Evolutionary conservation across 2,113 vertebrate genomes (phyloP).

Genomic region (Eudyptes chrysolophus): DNA sequence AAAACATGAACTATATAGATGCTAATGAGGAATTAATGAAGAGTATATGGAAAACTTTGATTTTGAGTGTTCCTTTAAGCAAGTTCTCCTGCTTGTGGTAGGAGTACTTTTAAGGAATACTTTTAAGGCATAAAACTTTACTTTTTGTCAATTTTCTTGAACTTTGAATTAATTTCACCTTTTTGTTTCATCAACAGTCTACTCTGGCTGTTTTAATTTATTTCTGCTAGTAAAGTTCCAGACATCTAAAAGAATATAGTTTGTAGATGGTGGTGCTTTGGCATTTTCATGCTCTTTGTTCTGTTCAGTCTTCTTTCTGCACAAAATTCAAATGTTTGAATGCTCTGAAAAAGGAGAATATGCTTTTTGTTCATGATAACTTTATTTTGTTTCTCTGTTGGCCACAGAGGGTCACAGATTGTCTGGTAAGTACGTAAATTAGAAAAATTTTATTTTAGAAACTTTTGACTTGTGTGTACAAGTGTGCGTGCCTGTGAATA

Average conservation of each 20-base stretch:
- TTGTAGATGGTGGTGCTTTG: not conserved
- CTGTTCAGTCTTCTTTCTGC: not conserved
- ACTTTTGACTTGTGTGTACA: not conserved
- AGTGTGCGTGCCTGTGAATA: not conserved
- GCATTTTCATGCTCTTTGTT: not conserved
- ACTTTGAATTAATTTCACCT: not conserved
- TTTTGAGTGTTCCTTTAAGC: not conserved
- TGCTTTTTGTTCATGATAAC: slow-evolving; percentile 17
- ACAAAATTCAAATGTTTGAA: not conserved
- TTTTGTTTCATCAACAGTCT: not conserved
- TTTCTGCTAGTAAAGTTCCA: not conserved
- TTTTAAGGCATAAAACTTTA: not conserved
- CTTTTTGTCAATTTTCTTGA: not conserved
- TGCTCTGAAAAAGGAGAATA: not conserved
- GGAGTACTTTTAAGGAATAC: not conserved
- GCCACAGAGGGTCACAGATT: slow-evolving; percentile 62
- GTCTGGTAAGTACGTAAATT: slow-evolving; percentile 33
- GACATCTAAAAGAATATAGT: not conserved
- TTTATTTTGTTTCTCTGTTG: slow-evolving; percentile 59
- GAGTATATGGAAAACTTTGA: not conserved
- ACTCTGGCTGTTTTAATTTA: not conserved
- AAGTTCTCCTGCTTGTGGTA: not conserved
- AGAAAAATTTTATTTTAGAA: not conserved
- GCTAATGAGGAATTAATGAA: not conserved
- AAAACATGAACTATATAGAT: not conserved